These are phyloP conservation scores for Climacteris rufus DNA, from an alignment of 2,113 vertebrate species.

Conservation along the genomic window DNA sequence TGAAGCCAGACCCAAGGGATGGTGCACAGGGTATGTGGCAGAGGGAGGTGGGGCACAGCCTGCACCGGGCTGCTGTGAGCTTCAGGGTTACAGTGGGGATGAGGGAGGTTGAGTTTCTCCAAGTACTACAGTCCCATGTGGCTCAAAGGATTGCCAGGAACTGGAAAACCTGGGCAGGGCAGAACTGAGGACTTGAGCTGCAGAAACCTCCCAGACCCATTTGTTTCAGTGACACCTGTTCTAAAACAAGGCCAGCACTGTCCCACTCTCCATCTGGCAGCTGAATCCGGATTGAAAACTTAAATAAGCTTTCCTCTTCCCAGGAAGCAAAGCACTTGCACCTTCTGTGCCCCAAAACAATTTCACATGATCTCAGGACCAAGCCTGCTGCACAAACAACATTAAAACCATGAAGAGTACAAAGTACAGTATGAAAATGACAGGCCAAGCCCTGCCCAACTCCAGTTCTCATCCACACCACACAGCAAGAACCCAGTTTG, in stretches of 20 bases:
- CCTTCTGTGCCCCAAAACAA: background rate
- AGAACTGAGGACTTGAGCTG: background rate
- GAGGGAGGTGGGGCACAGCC: background rate
- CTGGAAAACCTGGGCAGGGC: background rate
- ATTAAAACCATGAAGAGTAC: slow-evolving; percentile 11
- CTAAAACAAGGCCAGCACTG: background rate
- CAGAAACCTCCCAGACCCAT: background rate
- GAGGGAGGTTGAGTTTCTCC: background rate
- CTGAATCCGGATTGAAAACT: background rate
- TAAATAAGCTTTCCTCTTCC: background rate
- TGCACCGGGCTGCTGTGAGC: background rate
- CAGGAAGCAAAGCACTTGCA: background rate
- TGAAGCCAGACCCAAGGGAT: fast-evolving
- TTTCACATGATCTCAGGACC: background rate
- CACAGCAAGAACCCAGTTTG: background rate
- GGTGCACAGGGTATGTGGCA: fast-evolving
- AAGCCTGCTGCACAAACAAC: slow-evolving; percentile 39
- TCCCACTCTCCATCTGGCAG: background rate
- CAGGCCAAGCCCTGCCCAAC: background rate
- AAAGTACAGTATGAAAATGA: slow-evolving; percentile 35
- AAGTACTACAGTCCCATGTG: background rate
- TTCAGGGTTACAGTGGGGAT: background rate
- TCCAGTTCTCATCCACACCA: background rate
- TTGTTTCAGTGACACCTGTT: background rate
- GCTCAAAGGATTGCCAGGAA: background rate